These are phyloP conservation scores for Cotesia congregata DNA, from an alignment of 2,888 invertebrate genomes.

Conservation along the genomic window DNA sequence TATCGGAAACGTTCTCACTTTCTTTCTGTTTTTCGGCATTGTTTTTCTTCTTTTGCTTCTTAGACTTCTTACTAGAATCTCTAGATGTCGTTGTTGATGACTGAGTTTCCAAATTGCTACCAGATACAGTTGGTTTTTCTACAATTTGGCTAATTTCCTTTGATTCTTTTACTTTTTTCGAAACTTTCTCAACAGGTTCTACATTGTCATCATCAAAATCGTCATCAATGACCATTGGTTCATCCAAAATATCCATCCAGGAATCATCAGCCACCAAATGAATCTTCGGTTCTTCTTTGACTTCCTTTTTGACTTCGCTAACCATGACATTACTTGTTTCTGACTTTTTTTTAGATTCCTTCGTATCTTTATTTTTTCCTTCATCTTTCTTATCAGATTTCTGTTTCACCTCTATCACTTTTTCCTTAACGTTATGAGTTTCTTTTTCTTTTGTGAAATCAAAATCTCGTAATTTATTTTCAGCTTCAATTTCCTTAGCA, in stretches of 20 bases:
- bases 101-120: conserved; percentile 10
- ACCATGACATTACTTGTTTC: conserved; percentile 4
- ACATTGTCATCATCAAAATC: conserved; percentile 51
- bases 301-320: neutral
- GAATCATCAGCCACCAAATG: conserved; percentile 53
- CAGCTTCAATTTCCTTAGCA: conserved; percentile 37
- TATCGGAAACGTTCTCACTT: conserved; percentile 38
- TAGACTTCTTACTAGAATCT: neutral
- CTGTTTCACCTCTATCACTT: neutral
- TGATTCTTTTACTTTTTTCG: neutral
- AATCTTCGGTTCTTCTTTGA: conserved; percentile 39
- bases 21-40: conserved; percentile 35
- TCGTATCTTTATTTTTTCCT: conserved; percentile 16
- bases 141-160: conserved; percentile 11
- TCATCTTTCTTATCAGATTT: neutral
- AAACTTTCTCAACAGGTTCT: conserved; percentile 5
- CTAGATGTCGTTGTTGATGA: conserved; percentile 1
- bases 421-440: conserved; percentile 32
- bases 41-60: conserved; percentile 42
- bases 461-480: neutral
- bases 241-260: conserved; percentile 60
- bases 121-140: conserved; percentile 4
- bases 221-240: conserved; percentile 57
- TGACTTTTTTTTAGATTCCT: conserved; percentile 4
- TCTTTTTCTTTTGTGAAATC: neutral